Evolutionary conservation across 2,888 invertebrate species (phyloP), one percentile per base, ranked within the genome.

Genomic region (Drosophila testacea): DNA sequence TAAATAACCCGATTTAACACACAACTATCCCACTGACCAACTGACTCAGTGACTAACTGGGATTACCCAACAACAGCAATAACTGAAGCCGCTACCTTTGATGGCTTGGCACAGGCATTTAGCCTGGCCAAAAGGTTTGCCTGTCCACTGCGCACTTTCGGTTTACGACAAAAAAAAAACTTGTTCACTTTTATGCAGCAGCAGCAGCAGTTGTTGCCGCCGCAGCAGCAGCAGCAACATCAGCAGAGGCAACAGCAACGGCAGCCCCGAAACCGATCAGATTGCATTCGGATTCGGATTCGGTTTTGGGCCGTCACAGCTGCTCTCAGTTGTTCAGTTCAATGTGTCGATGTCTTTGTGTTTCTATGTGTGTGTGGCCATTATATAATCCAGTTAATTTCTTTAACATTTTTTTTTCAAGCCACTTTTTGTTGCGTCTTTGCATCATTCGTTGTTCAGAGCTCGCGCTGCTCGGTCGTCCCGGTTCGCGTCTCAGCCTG

Each of bases 371-470:
- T 56, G 38, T 70, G 48, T 65, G 73, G 71, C 50, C 77, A 80
- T 86, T 86, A 89, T 86, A 86, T 86, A 86, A 86, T 86, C 89
- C 88, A 86, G 85, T 86, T 86, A 86, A 86, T 86, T 87, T 86
- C 85, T 86, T 86, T 87, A 82, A 89, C 74, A 78, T 78, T 84
- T 89, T 83, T 83, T 32, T 32, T 52, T 70, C 78, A 66, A 68
- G 73, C 74, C 68, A 79, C 69, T 68, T 69, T 78, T 69, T 65
- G 67, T 71, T 69, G 42, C 66, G 66, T 73, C 64, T 85, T 79
- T 56, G 72, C 79, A 52, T 83, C 85, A 86, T 86, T 86, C 88
- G 85, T 79, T 74, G 79, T 68, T 86, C 74, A 73, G 81, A 75
- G 79, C 69, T 78, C 85, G 89, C 64, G 83, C 65, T 70, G 87